Percentiles rank a stretch among this genome's conserved stretches.
Conservation (phyloP, 2,888 invertebrate species). For the Morpho achilles region DNA sequence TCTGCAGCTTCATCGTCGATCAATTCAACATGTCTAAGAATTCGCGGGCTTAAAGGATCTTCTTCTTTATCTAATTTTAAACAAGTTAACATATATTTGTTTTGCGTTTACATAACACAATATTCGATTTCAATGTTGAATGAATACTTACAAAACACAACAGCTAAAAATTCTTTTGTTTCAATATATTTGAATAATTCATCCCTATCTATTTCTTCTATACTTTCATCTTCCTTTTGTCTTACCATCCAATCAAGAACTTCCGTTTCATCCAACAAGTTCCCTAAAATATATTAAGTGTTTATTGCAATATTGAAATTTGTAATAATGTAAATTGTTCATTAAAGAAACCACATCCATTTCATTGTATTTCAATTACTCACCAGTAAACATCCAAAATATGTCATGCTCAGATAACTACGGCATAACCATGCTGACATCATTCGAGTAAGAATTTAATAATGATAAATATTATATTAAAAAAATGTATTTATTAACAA, state of each 20-base stretch:
- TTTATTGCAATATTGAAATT: slow-evolving; percentile 40
- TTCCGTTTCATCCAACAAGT: slow-evolving; percentile 84
- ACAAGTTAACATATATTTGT: too few species aligned
- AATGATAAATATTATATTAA: slow-evolving; percentile 65
- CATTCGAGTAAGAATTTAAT: slow-evolving; percentile 68
- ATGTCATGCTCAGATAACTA: slow-evolving; percentile 71
- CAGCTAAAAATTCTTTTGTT: slow-evolving; percentile 94
- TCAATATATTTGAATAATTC: slow-evolving; percentile 90
- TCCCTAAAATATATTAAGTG: slow-evolving; percentile 66
- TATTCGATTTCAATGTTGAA: too few species aligned
- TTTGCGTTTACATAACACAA: too few species aligned
- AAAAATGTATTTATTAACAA: slow-evolving; percentile 75
- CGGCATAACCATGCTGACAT: slow-evolving; percentile 76
- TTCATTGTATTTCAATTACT: slow-evolving; percentile 61
- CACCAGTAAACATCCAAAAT: slow-evolving; percentile 71
- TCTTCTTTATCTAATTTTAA: slow-evolving; percentile 85
- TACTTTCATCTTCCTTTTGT: slow-evolving; percentile 94
- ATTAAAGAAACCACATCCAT: slow-evolving; percentile 77
- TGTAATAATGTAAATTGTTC: slow-evolving; percentile 32
- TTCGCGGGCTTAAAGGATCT: slow-evolving; percentile 87
- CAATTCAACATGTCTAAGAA: slow-evolving; percentile 91
- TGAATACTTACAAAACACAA: slow-evolving; percentile 92
- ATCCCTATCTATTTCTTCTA: slow-evolving; percentile 92
- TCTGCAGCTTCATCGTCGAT: slow-evolving; percentile 95
- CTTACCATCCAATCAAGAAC: slow-evolving; percentile 95